Percentiles rank a stretch among this genome's conserved stretches.
Evolutionary conservation across 2,797 vertebrate genomes (phyloP).

Genomic region (Perdix hodgsoniae): DNA sequence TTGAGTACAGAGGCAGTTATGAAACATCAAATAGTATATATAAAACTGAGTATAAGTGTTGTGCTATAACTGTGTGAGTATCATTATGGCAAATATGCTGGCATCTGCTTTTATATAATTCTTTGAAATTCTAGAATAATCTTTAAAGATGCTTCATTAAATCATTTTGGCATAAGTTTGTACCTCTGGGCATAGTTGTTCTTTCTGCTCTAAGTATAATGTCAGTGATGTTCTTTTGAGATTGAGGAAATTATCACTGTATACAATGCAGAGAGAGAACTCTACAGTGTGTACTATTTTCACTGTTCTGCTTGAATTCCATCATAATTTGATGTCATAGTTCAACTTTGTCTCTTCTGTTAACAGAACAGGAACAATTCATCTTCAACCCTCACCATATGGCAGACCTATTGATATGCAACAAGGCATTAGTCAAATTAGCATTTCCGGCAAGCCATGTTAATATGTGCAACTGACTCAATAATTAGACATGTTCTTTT

Average conservation of each 20-base stretch:
- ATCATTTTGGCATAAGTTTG: background rate
- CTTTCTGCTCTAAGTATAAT: background rate
- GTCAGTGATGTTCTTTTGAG: background rate
- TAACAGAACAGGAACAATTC: constrained; percentile 42
- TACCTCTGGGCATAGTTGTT: background rate
- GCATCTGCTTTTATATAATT: background rate
- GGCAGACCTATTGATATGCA: constrained; percentile 40
- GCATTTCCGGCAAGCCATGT: constrained; percentile 17
- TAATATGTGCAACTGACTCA: constrained; percentile 10
- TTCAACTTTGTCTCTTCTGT: constrained; percentile 43
- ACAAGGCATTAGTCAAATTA: constrained; percentile 43
- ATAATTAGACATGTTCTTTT: constrained; percentile 29
- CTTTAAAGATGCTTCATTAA: constrained; percentile 1
- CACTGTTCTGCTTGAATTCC: constrained; percentile 1
- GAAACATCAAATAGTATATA: background rate
- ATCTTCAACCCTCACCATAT: constrained; percentile 45
- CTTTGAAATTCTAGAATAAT: background rate
- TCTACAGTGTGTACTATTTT: background rate
- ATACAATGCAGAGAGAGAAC: constrained; percentile 5
- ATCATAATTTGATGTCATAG: constrained; percentile 30
- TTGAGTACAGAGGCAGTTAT: background rate
- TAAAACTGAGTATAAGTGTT: background rate
- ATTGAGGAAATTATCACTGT: constrained; percentile 14
- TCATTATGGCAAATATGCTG: background rate
- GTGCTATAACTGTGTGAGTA: background rate